Conservation (phyloP, 2,113 vertebrate genomes). For the Seriola rivoliana region DNA sequence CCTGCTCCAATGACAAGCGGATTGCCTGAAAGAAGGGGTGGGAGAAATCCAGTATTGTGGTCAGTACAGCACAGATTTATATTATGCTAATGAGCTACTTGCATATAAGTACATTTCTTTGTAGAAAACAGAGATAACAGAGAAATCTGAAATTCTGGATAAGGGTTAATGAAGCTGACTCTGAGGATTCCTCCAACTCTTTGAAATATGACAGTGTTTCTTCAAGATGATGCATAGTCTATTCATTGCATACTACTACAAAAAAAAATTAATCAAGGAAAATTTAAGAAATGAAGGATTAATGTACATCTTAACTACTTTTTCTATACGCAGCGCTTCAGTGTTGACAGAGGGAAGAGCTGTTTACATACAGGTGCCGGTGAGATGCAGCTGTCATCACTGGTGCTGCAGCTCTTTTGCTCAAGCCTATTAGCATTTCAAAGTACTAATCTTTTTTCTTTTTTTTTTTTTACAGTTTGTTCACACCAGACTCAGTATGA, state of each 20-base stretch:
- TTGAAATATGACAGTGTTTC: background rate
- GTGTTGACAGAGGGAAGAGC: slow-evolving; percentile 12
- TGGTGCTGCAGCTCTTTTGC: background rate
- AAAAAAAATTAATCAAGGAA: background rate
- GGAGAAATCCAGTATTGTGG: slow-evolving; percentile 19
- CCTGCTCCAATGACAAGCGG: slow-evolving; percentile 94
- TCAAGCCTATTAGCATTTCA: slow-evolving; percentile 5
- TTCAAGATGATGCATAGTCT: background rate
- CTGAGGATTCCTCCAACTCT: background rate
- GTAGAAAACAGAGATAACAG: background rate
- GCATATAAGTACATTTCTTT: background rate
- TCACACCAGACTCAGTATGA: background rate
- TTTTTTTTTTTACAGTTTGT: slow-evolving; percentile 1
- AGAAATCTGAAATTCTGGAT: background rate
- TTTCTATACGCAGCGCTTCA: background rate
- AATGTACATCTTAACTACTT: background rate
- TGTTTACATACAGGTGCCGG: slow-evolving; percentile 63
- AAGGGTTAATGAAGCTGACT: background rate
- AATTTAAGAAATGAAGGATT: background rate
- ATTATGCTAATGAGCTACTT: background rate
- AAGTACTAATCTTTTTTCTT: background rate
- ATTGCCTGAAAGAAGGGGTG: slow-evolving; percentile 88
- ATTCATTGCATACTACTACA: background rate
- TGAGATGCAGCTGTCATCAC: slow-evolving; percentile 32
- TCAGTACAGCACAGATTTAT: slow-evolving; percentile 5